Evolutionary conservation across 2,113 vertebrate species (phyloP), one percentile per base, ranked within the genome.

Genomic region (Uria aalge): DNA sequence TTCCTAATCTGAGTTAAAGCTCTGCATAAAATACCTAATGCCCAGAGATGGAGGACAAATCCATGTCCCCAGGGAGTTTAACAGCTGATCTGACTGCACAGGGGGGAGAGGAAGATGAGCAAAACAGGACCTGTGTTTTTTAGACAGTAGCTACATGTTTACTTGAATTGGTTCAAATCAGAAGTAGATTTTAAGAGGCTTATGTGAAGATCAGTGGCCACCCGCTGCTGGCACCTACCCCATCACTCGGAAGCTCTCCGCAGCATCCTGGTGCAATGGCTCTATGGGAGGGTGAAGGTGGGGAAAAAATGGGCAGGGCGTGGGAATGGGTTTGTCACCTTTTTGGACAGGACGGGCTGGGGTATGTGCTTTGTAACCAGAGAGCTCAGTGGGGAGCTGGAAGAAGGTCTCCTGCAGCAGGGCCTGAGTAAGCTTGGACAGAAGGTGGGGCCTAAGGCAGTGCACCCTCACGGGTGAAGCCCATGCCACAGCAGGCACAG

Each of bases 391-490:
- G 16, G 66, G 48, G 18, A 34, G 22, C 27, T 45, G 15, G 48
- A 56, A 56, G 59, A 19, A 36, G 56, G 73, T 43, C 4, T 67
- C 30, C 22, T 16, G 45, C 30, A 68, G 53, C 38, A 24, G 11
- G 16, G 40, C 13, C 36, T 32, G 27, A 45, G 29, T 30, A 22
- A 71, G 20, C 38, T 41, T 32, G n/a, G 40, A 10, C 17, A 22
- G 60, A 67, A 55, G 22, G 26, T 29, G n/a, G 12, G 21, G 15
- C 1, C 0, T 7, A 17, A 17, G 40, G 47, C 57, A 83, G 24
- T 2, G 63, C 11, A 15, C 22, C 19, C 29, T 48, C n/a, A 32
- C 0, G 1, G 29, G 17, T 38, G 36, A 63, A 34, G 48, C 19
- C 41, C 1, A 1, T 38, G 48, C 38, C 3, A 5, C 45, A n/a